Evolutionary conservation across 1,140 invertebrate genomes (phyloP).

Genomic region (Conus ventricosus): DNA sequence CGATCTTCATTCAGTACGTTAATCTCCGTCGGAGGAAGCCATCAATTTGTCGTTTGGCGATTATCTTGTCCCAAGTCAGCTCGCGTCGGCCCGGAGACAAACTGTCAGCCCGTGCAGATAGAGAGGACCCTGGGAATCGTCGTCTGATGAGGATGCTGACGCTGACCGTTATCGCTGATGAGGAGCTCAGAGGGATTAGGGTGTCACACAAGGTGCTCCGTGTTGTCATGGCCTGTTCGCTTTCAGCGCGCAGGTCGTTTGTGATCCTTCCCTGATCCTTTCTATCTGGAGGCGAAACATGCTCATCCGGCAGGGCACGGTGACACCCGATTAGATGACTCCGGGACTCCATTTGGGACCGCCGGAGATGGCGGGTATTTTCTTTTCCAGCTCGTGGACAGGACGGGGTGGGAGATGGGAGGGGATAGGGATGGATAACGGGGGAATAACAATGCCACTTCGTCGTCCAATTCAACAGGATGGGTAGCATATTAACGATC

Average conservation of each 20-base stretch:
- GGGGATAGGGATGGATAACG: too few species aligned
- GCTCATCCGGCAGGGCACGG: background rate
- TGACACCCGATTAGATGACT: background rate
- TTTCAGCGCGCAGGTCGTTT: background rate
- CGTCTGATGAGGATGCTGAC: background rate
- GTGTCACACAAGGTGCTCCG: background rate
- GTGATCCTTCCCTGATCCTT: background rate
- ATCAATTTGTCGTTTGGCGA: conserved; percentile 1
- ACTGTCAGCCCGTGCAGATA: background rate
- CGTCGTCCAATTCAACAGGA: background rate
- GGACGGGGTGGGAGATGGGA: too few species aligned
- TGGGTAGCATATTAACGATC: background rate
- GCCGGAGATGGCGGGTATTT: too few species aligned
- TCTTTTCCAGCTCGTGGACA: too few species aligned
- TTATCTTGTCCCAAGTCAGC: background rate
- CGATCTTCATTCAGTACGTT: too few species aligned
- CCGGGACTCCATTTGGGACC: background rate
- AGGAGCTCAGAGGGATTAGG: background rate
- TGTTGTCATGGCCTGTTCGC: background rate
- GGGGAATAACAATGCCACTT: background rate
- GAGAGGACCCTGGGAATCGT: background rate
- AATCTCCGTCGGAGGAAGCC: background rate
- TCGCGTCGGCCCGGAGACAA: background rate
- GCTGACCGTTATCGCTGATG: background rate
- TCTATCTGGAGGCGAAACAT: background rate